Conservation (phyloP, 2,888 invertebrate species). For the Plagodis dolabraria region DNA sequence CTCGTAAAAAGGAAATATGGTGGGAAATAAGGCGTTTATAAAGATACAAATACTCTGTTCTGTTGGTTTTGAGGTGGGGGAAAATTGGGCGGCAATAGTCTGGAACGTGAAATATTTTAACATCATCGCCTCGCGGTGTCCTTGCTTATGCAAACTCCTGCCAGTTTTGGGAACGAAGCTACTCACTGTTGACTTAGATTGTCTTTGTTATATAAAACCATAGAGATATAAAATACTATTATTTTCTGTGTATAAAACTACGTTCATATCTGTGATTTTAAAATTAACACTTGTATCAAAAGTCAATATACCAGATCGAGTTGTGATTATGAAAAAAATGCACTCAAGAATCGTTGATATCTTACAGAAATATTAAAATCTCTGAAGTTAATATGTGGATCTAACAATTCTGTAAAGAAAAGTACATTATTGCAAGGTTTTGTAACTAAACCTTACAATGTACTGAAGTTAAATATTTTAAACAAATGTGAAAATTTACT, state of each 20-base stretch:
- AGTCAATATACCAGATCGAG: too few relatives aligned
- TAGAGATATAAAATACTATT: too few relatives aligned
- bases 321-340: too few relatives aligned
- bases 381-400: too few relatives aligned
- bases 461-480: too few relatives aligned
- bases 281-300: not conserved
- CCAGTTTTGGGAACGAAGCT: conserved; percentile 22
- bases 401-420: too few relatives aligned
- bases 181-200: conserved; percentile 10
- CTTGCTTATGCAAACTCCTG: conserved; percentile 25
- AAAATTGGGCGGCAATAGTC: conserved; percentile 28
- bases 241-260: too few relatives aligned
- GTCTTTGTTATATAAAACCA: not conserved
- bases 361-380: too few relatives aligned
- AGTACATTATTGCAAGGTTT: too few relatives aligned
- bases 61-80: conserved; percentile 34
- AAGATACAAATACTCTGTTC: conserved; percentile 36
- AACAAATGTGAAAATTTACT: too few relatives aligned
- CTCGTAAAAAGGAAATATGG: conserved; percentile 56
- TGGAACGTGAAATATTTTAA: conserved; percentile 32
- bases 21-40: conserved; percentile 45
- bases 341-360: too few relatives aligned
- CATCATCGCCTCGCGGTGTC: conserved; percentile 21
- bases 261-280: conserved; percentile 6
- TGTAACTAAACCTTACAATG: too few relatives aligned